Base-by-base conservation (phyloP, 2,113 vertebrate species). In the Centropus bengalensis region DNA sequence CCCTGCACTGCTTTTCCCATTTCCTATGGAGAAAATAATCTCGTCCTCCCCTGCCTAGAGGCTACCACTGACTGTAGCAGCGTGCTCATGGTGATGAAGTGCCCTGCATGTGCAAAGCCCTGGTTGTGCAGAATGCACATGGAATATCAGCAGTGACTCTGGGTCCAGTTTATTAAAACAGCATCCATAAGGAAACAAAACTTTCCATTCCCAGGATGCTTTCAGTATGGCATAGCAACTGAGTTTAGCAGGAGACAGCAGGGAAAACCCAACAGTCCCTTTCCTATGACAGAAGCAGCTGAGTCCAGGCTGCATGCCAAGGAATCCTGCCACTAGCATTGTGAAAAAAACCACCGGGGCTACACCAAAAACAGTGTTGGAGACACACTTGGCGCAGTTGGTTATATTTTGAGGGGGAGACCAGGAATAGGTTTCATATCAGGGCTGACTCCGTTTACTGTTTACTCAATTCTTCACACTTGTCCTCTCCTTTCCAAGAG, bases 331-430 rank as follows among this genome's bases (percentile, higher is more conserved):
- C 91, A 81, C 52, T 60, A 88, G 38, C 44, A 91, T 91, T 91
- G 84, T 88, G 89, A 95, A 95, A 96, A 96, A 88, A 78, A 47
- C 90, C 88, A 95, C 88, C 75, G 93, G 86, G 82, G 44, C 89
- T 52, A 91, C 93, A 82, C 70, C 89, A 81, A 68, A 93, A 93
- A 71, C 90, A 90, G 75, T 77, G 76, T 51, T 45, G 47, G 64
- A 89, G 62, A 86, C 82, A 93, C 0, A 2, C 47, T 74, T 91
- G 79, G 79, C 84, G 91, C 84, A 74, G 33, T 88, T 60, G 79
- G 68, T 89, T 90, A 45, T 80, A 64, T 70, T 91, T 89, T 78
- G 85, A 77, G 71, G 78, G 49, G 9, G 40, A 89, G 63, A 89
- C 89, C 64, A 86, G 1, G 3, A 91, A 24, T 55, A 73, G 91